phyloP scores from a whole-genome alignment of 2,797 vertebrate genomes.

The Babyrousa celebensis region DNA sequence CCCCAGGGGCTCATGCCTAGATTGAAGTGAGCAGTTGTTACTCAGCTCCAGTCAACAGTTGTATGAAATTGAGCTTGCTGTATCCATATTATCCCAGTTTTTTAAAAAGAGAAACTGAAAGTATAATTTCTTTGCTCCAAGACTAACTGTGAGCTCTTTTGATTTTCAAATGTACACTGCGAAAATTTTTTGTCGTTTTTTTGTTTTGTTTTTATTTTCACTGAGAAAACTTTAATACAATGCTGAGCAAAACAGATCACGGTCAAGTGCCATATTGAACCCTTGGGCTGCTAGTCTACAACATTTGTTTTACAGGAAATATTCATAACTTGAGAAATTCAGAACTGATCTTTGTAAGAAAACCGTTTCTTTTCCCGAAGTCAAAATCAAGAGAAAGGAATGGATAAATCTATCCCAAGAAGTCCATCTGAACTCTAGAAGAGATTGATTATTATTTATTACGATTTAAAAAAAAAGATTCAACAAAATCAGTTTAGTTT shows the following conservation, averaged over 20 bases:
- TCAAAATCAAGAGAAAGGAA: background rate
- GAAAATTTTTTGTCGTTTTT: background rate
- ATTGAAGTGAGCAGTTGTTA: background rate
- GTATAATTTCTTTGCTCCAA: slow-evolving; percentile 35
- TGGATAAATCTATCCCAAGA: background rate
- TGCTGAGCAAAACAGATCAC: slow-evolving; percentile 50
- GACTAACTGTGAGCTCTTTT: slow-evolving; percentile 18
- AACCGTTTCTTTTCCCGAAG: slow-evolving; percentile 15
- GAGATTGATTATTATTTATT: slow-evolving; percentile 7
- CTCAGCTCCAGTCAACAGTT: background rate
- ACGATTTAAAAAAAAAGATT: background rate
- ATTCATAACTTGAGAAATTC: slow-evolving; percentile 39
- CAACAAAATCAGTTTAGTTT: slow-evolving; percentile 3
- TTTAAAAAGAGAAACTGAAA: background rate
- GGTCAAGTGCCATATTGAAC: background rate
- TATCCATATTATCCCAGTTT: background rate
- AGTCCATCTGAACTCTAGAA: background rate
- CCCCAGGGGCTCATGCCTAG: background rate
- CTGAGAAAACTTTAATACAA: slow-evolving; percentile 13
- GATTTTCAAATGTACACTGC: slow-evolving; percentile 52
- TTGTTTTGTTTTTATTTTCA: too few relatives aligned
- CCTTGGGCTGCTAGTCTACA: background rate
- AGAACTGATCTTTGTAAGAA: background rate
- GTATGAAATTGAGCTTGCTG: background rate
- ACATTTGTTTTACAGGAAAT: slow-evolving; percentile 39